phyloP scores from a whole-genome alignment of 53 echinoderm and acorn worm species.

The Arbacia lixula region DNA sequence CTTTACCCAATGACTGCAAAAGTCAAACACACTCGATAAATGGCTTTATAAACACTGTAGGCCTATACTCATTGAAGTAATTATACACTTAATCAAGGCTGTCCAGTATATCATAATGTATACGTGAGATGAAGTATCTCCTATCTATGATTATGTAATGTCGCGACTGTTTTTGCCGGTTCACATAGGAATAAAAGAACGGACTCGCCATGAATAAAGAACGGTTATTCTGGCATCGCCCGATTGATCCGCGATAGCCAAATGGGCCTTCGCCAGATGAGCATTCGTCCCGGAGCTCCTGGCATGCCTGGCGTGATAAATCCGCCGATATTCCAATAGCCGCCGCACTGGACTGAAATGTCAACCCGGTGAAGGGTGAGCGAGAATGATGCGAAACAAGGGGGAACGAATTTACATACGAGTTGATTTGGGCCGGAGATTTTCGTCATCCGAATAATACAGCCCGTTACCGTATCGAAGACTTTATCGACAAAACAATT shows the following conservation, averaged over 20 bases:
- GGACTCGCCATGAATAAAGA: conserved; percentile 39
- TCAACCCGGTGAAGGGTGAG: neutral
- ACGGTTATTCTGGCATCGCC: conserved; percentile 21
- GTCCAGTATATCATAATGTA: too few relatives aligned
- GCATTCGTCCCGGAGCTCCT: neutral
- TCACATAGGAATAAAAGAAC: too few relatives aligned
- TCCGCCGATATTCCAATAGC: conserved; percentile 19
- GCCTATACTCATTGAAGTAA: too few relatives aligned
- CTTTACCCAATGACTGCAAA: too few relatives aligned
- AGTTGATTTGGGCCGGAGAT: conserved; percentile 41
- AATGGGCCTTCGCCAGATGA: conserved; percentile 24
- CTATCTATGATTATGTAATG: too few relatives aligned
- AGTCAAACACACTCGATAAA: too few relatives aligned
- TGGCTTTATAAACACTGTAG: too few relatives aligned
- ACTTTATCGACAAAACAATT: conserved; percentile 55
- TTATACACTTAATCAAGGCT: too few relatives aligned
- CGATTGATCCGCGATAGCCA: conserved; percentile 47
- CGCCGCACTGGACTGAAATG: conserved; percentile 1
- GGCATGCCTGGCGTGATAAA: conserved; percentile 9
- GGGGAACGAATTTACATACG: too few relatives aligned
- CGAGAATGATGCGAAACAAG: too few relatives aligned
- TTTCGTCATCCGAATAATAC: conserved; percentile 20
- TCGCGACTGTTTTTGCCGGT: too few relatives aligned
- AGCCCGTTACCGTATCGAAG: conserved; percentile 28
- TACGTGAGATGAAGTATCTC: too few relatives aligned